Conservation (phyloP, 2,113 vertebrate species). For the Plecotus auritus region DNA sequence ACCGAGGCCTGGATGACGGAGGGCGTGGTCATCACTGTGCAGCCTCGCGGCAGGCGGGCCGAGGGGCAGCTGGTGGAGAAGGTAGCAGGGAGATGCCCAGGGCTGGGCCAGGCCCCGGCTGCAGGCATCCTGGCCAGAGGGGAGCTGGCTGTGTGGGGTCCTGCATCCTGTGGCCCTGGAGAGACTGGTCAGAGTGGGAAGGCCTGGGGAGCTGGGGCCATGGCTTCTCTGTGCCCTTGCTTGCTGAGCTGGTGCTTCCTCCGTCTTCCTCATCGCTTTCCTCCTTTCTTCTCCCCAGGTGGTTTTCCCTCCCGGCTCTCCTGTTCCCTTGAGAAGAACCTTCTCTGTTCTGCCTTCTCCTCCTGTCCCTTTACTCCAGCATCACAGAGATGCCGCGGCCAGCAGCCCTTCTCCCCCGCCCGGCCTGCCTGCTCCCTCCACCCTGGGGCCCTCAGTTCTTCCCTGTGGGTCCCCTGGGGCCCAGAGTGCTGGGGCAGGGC, state of each 20-base stretch:
- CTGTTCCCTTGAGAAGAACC: conserved; percentile 86
- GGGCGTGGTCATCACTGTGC: conserved; percentile 88
- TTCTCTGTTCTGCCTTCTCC: conserved; percentile 83
- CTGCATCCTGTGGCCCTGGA: neutral
- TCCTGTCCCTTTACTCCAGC: conserved; percentile 67
- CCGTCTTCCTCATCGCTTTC: conserved; percentile 63
- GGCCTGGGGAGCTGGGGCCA: neutral
- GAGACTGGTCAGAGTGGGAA: neutral
- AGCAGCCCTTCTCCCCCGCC: conserved; percentile 36
- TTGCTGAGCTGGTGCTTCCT: neutral
- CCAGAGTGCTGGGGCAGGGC: conserved; percentile 65
- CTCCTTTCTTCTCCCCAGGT: conserved; percentile 85
- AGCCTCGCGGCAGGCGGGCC: conserved; percentile 83
- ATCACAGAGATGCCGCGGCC: conserved; percentile 57
- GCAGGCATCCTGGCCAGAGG: neutral
- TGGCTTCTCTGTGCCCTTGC: fast-evolving
- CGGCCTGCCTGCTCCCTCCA: conserved; percentile 59
- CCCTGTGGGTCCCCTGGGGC: conserved; percentile 59
- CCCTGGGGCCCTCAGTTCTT: conserved; percentile 22
- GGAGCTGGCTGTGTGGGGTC: neutral
- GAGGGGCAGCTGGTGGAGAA: conserved; percentile 84
- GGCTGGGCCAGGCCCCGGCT: neutral
- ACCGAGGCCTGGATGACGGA: conserved; percentile 91
- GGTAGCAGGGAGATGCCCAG: conserved; percentile 75
- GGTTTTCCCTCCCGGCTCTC: conserved; percentile 90